phyloP scores from a whole-genome alignment of 1,140 invertebrate species.

The Littorina saxatilis region DNA sequence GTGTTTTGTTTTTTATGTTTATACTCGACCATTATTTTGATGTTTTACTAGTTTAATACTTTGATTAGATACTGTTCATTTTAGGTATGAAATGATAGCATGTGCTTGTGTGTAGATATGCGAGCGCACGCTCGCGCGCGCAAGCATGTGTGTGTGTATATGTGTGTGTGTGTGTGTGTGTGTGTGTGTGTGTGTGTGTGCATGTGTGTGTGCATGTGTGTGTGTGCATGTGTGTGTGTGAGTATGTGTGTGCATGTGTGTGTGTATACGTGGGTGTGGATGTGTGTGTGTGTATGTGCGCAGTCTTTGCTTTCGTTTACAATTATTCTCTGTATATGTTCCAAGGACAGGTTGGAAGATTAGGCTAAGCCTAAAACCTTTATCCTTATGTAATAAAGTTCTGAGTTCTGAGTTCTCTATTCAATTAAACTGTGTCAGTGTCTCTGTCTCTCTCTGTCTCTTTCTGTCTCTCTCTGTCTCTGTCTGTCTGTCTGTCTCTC shows the following conservation, averaged over 20 bases:
- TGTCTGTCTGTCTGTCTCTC: background rate
- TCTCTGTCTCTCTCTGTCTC: background rate
- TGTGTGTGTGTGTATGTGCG: background rate
- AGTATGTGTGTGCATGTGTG: background rate
- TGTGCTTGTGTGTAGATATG: too few species aligned
- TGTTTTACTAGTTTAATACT: background rate
- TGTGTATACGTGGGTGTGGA: constrained; percentile 16
- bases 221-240: too few species aligned
- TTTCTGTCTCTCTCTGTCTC: background rate
- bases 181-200: background rate
- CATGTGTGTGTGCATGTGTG: background rate
- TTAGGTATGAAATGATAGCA: too few species aligned
- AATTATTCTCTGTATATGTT: background rate
- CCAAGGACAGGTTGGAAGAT: too few species aligned
- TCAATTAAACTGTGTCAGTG: constrained; percentile 1
- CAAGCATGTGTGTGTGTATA: constrained; percentile 4
- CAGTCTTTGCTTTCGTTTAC: too few species aligned
- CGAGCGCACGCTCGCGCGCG: background rate
- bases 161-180: constrained; percentile 10
- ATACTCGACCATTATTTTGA: too few species aligned
- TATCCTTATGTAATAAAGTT: too few species aligned
- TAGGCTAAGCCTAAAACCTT: too few species aligned
- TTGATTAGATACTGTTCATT: background rate
- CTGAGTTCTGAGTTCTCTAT: too few species aligned
- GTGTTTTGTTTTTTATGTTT: too few species aligned